These are phyloP conservation scores for Eupithecia exiguata DNA, from an alignment of 2,888 invertebrate genomes.

Conservation along the genomic window DNA sequence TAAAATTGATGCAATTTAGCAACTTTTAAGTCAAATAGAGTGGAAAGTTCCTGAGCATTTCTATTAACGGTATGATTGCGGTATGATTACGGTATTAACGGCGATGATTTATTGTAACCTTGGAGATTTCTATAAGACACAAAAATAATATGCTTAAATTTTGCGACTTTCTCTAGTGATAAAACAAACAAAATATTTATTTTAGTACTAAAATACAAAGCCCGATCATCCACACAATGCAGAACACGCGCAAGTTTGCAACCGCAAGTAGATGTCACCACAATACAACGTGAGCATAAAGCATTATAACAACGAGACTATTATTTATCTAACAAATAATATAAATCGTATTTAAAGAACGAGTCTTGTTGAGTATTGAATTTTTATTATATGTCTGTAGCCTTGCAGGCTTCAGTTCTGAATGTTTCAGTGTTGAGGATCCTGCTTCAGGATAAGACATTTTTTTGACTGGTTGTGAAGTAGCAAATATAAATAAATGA, in stretches of 20 bases:
- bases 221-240: not conserved
- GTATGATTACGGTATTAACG: no score
- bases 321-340: not conserved
- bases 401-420: not conserved
- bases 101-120: not conserved
- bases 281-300: conserved; percentile 35
- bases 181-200: not conserved
- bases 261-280: conserved; percentile 37
- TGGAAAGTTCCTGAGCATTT: conserved; percentile 14
- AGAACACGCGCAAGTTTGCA: conserved; percentile 47
- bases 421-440: not conserved
- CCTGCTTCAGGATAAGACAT: not conserved
- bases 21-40: conserved; percentile 44
- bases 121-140: not conserved
- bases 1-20: conserved; percentile 61
- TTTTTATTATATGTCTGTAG: not conserved
- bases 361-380: not conserved
- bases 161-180: not conserved
- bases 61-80: conserved; percentile 8
- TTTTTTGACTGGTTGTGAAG: not conserved
- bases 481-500: no score
- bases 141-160: not conserved
- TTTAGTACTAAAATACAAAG: not conserved
- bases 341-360: not conserved
- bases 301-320: conserved; percentile 16